Conservation (phyloP, 1,140 invertebrate species). For the Magallana gigas region DNA sequence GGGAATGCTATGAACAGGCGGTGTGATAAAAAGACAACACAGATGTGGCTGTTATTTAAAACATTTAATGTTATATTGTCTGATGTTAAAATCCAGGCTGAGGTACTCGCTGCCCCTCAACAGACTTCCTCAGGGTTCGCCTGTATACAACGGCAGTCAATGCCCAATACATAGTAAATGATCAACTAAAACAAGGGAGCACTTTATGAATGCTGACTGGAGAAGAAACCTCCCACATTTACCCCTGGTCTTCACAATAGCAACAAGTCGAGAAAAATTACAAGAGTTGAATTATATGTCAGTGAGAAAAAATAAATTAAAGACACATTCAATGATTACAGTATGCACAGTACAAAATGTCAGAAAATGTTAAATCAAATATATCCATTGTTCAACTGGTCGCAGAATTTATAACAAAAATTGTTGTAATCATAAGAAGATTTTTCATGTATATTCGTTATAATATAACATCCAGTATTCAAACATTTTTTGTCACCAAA, state of each 20-base stretch:
- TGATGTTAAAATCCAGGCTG: conserved; percentile 21
- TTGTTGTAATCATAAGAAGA: no score
- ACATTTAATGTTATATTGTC: conserved; percentile 34
- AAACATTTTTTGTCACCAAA: no score
- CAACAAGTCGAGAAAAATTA: background rate
- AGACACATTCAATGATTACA: conserved; percentile 15
- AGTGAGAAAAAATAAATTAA: background rate
- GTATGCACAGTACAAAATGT: background rate
- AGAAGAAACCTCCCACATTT: conserved; percentile 19
- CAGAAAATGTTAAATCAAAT: background rate
- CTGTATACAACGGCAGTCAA: conserved; percentile 33
- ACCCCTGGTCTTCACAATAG: conserved; percentile 3
- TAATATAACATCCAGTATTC: no score
- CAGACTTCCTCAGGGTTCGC: conserved; percentile 4
- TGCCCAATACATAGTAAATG: conserved; percentile 25
- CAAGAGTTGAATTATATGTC: background rate
- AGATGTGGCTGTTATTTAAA: background rate
- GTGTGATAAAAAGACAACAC: no score
- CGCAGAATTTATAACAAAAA: no score
- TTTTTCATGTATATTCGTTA: no score
- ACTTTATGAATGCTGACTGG: conserved; percentile 4
- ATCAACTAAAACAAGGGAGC: conserved; percentile 30
- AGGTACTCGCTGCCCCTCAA: background rate
- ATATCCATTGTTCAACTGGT: no score
- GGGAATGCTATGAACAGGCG: no score